Evolutionary conservation across 2,113 vertebrate genomes (phyloP).

Genomic region (Menura novaehollandiae): DNA sequence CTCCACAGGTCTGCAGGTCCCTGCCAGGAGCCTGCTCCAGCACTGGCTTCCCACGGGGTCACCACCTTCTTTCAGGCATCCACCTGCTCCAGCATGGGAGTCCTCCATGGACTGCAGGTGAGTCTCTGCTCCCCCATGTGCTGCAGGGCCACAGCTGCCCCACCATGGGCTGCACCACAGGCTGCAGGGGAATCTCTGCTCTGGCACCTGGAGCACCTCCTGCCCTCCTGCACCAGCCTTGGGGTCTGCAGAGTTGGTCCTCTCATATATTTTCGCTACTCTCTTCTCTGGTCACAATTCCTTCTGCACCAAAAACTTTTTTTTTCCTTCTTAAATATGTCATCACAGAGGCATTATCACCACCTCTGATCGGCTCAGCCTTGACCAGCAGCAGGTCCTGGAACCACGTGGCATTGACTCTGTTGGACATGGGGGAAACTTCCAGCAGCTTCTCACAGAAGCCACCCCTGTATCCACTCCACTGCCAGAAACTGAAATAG

Average conservation of each 20-base stretch:
- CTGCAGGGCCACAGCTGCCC: background rate
- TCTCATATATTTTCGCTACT: background rate
- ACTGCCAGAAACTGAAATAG: background rate
- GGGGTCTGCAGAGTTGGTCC: background rate
- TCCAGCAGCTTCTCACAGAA: background rate
- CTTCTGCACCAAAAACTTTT: background rate
- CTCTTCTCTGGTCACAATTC: background rate
- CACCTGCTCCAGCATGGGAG: background rate
- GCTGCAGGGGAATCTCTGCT: background rate
- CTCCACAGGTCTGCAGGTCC: background rate
- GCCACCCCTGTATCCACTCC: background rate
- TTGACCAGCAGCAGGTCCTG: background rate
- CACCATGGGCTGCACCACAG: background rate
- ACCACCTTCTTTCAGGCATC: background rate
- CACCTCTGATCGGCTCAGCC: background rate
- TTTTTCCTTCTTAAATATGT: background rate
- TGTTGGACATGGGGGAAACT: background rate
- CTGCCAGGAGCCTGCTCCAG: background rate
- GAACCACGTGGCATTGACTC: background rate
- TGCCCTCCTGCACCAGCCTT: background rate
- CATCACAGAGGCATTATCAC: background rate
- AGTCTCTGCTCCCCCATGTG: background rate
- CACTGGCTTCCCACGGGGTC: background rate
- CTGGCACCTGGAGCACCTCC: background rate
- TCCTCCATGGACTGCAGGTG: background rate